phyloP scores from a whole-genome alignment of 2,797 vertebrate genomes.

The Muscicapa striata region DNA sequence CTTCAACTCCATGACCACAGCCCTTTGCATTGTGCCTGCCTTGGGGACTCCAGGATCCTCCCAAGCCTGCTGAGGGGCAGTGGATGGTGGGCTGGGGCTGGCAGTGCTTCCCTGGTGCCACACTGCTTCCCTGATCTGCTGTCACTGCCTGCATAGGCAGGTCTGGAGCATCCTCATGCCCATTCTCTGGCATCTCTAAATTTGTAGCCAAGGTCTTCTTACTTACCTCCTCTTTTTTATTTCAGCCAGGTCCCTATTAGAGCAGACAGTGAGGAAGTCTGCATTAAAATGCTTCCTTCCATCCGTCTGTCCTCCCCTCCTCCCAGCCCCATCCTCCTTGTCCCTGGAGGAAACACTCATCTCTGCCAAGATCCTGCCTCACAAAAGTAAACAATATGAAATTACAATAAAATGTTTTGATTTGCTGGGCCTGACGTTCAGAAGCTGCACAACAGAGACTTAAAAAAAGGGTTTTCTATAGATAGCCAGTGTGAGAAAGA shows the following conservation, averaged over 20 bases:
- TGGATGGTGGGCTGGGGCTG: fast-evolving
- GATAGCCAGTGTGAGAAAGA: slow-evolving; percentile 36
- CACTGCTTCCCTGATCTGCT: not conserved
- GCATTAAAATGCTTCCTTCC: slow-evolving; percentile 53
- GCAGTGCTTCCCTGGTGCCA: not conserved
- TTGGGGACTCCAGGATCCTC: not conserved
- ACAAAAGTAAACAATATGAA: slow-evolving; percentile 60
- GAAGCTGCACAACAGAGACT: slow-evolving; percentile 6
- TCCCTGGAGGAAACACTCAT: slow-evolving; percentile 50
- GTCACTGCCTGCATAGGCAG: not conserved
- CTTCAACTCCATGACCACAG: fast-evolving
- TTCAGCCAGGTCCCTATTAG: slow-evolving; percentile 17
- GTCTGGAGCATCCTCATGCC: not conserved
- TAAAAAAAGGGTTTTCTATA: slow-evolving; percentile 42
- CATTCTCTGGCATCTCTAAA: not conserved
- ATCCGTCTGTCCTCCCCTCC: not conserved
- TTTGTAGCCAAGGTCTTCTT: not conserved
- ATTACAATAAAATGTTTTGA: slow-evolving; percentile 67
- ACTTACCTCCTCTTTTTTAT: slow-evolving; percentile 16
- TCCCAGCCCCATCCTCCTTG: not conserved
- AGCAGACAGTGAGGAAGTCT: slow-evolving; percentile 42
- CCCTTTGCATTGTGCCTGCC: not conserved
- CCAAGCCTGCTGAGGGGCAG: fast-evolving
- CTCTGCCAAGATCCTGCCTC: slow-evolving; percentile 65
- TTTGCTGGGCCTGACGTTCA: slow-evolving; percentile 38